A percentile compares a stretch with the other conserved stretches of the same genome.
phyloP scores from a whole-genome alignment of 2,113 vertebrate species.

The Psittacula cyanocephala region DNA sequence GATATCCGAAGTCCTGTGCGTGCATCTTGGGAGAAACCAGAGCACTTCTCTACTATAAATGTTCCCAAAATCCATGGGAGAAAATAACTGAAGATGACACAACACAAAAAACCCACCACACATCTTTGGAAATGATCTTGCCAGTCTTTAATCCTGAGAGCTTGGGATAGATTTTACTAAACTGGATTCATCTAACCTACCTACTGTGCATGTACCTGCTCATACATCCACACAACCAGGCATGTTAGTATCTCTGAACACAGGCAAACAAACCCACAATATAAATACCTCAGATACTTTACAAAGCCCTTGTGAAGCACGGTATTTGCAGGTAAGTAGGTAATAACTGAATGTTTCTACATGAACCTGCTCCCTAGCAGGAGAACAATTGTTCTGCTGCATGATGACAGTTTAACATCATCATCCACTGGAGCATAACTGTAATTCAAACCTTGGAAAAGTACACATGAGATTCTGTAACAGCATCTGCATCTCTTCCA shows the following conservation, averaged over 20 bases:
- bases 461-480: background rate
- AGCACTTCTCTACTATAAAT: background rate
- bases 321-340: background rate
- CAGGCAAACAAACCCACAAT: background rate
- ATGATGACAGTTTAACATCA: background rate
- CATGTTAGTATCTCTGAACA: background rate
- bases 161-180: background rate
- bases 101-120: background rate
- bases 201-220: accelerated
- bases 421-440: background rate
- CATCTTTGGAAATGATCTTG: background rate
- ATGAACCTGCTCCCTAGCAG: background rate
- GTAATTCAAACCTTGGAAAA: background rate
- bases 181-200: background rate
- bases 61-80: background rate
- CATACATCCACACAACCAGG: background rate
- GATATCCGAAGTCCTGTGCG: background rate
- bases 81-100: background rate
- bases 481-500: background rate
- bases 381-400: background rate
- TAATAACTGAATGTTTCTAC: background rate
- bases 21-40: background rate
- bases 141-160: background rate
- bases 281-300: background rate
- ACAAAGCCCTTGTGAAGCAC: background rate